Percentiles rank a stretch among this genome's conserved stretches.
Evolutionary conservation across 1,140 invertebrate species (phyloP).

Genomic region (Dreissena rostriformis): DNA sequence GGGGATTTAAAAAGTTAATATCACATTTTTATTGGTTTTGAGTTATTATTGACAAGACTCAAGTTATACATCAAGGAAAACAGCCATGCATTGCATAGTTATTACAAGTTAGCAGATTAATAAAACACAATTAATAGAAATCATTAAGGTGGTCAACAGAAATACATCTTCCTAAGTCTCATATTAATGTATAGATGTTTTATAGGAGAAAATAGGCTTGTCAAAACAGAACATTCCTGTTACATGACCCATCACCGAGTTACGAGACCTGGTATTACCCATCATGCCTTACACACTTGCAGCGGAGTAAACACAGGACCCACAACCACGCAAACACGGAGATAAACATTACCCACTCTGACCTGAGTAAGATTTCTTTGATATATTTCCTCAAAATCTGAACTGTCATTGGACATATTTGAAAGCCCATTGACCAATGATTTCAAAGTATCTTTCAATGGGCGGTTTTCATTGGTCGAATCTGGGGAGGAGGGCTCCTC

Average conservation of each 20-base stretch:
- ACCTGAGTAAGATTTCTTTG: slow-evolving; percentile 54
- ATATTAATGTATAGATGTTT: no score
- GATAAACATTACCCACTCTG: slow-evolving; percentile 43
- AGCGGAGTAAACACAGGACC: not conserved
- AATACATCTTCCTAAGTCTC: no score
- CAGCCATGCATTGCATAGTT: no score
- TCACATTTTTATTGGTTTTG: no score
- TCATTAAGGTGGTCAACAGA: no score
- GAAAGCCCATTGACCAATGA: slow-evolving; percentile 54
- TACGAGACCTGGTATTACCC: slow-evolving; percentile 19
- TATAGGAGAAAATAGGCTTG: no score
- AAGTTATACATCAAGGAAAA: no score
- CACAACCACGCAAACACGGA: slow-evolving; percentile 29
- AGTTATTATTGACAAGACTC: no score
- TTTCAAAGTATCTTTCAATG: slow-evolving; percentile 61
- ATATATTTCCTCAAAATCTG: slow-evolving; percentile 55
- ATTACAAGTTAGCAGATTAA: no score
- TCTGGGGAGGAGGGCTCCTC: slow-evolving; percentile 74
- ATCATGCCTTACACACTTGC: slow-evolving; percentile 46
- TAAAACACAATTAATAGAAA: no score
- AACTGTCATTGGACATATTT: slow-evolving; percentile 60
- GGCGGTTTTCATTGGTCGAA: slow-evolving; percentile 66
- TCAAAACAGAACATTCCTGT: no score
- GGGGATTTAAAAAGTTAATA: no score
- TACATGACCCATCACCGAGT: slow-evolving; percentile 9